These are phyloP conservation scores for Protonibea diacanthus DNA, from an alignment of 2,797 vertebrate genomes.

Conservation along the genomic window DNA sequence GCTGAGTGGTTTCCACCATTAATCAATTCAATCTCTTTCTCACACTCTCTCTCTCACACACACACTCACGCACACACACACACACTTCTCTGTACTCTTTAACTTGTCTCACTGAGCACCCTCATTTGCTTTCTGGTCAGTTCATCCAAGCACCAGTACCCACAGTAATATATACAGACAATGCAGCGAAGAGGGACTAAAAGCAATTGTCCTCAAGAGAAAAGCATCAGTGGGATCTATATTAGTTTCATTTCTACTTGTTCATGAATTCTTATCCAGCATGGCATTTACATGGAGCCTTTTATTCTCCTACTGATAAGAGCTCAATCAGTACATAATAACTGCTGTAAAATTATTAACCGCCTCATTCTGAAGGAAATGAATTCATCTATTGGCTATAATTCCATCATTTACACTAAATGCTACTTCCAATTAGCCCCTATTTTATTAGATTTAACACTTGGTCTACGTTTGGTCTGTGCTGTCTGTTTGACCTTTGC, in stretches of 20 bases:
- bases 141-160: constrained; percentile 25
- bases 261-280: constrained; percentile 16
- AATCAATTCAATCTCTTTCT: constrained; percentile 58
- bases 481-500: constrained; percentile 5
- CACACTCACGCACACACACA: not conserved
- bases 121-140: constrained; percentile 49
- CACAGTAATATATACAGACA: constrained; percentile 49
- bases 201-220: constrained; percentile 7
- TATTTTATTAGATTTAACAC: not conserved
- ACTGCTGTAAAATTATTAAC: not conserved
- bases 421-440: not conserved
- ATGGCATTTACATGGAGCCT: constrained; percentile 9
- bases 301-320: constrained; percentile 15
- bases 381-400: not conserved
- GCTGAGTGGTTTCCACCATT: constrained; percentile 60
- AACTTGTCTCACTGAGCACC: constrained; percentile 36
- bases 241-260: constrained; percentile 12
- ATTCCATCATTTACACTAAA: not conserved
- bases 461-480: too few relatives aligned
- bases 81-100: constrained; percentile 26
- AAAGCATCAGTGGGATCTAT: constrained; percentile 15
- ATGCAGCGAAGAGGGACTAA: constrained; percentile 20
- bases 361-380: not conserved
- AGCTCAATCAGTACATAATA: not conserved
- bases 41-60: not conserved